Conservation (phyloP, 2,888 invertebrate species). For the Caenorhabditis sp. region DNA sequence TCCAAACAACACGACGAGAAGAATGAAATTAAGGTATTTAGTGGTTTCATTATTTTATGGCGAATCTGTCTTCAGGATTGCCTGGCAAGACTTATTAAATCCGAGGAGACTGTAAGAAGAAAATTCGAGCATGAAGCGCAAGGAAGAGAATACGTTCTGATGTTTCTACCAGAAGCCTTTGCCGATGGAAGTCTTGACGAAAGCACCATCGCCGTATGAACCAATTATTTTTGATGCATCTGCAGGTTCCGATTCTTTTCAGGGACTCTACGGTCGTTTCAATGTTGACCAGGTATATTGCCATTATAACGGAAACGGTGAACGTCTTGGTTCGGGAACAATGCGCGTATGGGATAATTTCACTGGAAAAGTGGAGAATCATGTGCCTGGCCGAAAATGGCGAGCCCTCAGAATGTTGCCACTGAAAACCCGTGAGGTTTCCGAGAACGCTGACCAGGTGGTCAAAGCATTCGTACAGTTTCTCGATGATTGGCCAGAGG, state of each 20-base stretch:
- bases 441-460: background rate
- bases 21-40: too few relatives aligned
- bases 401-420: constrained; percentile 4
- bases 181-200: background rate
- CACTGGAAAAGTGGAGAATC: background rate
- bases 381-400: background rate
- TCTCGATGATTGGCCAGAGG: too few relatives aligned
- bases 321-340: constrained; percentile 9
- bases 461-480: background rate
- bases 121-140: background rate
- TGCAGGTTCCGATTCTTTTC: background rate
- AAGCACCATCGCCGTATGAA: background rate
- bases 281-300: background rate
- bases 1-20: too few relatives aligned
- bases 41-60: too few relatives aligned
- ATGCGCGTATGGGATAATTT: background rate
- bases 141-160: background rate
- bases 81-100: background rate
- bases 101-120: background rate
- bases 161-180: constrained; percentile 3
- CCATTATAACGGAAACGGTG: background rate
- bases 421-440: background rate
- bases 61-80: background rate
- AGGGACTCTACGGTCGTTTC: constrained; percentile 4
- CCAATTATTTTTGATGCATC: background rate